These are phyloP conservation scores for Seriola dumerili DNA, from an alignment of 2,113 vertebrate species.

Conservation along the genomic window DNA sequence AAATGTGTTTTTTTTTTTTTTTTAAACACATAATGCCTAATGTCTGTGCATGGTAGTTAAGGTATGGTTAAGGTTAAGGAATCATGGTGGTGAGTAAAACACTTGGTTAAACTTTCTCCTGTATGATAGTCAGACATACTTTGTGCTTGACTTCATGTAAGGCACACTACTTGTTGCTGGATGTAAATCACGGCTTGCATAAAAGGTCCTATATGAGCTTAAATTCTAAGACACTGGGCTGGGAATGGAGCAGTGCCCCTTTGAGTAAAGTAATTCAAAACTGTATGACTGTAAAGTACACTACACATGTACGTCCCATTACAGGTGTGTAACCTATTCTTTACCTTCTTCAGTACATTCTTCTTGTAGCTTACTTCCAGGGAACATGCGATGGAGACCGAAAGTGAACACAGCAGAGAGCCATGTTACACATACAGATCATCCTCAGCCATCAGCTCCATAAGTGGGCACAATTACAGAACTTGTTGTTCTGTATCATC, in stretches of 20 bases:
- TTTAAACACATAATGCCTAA: too few species aligned
- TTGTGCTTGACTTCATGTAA: too few species aligned
- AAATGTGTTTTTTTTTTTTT: too few species aligned
- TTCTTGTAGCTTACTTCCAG: neutral
- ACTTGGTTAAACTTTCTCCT: neutral
- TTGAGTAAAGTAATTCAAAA: neutral
- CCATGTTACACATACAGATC: conserved; percentile 12
- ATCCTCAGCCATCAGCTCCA: conserved; percentile 39
- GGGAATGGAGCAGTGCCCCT: neutral
- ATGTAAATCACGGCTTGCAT: neutral
- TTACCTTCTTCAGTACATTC: neutral
- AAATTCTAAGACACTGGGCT: neutral
- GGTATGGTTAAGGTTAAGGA: too few species aligned
- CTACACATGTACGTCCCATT: too few species aligned
- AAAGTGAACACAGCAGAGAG: conserved; percentile 31
- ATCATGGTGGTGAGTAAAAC: neutral
- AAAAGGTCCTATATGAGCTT: neutral
- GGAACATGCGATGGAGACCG: conserved; percentile 5
- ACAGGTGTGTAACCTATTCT: too few species aligned
- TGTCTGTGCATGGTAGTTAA: too few species aligned
- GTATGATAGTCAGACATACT: neutral
- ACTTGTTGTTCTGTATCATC: conserved; percentile 68
- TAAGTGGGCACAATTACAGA: conserved; percentile 55
- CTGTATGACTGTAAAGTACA: too few species aligned
- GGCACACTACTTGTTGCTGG: too few species aligned